A percentile compares a stretch with the other conserved stretches of the same genome.
These are phyloP conservation scores for Gulo gulo DNA, from an alignment of 2,113 vertebrate genomes.

Conservation along the genomic window DNA sequence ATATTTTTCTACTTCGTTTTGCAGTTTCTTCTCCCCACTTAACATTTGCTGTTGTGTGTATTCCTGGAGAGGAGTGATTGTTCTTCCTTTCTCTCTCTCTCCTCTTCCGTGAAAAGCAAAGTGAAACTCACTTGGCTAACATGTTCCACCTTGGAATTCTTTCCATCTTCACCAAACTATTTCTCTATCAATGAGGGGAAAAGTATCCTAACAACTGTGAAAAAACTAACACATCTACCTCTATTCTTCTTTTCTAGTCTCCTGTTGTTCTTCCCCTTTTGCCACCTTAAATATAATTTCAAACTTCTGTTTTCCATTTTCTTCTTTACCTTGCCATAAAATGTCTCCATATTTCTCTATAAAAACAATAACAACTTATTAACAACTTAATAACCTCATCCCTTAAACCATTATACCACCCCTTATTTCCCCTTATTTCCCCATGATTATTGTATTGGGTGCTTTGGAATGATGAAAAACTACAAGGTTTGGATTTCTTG, in stretches of 20 bases:
- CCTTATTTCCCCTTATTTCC: background rate
- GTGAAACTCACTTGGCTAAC: background rate
- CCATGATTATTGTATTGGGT: rapidly evolving
- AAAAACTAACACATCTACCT: background rate
- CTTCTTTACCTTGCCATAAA: background rate
- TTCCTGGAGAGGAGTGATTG: background rate
- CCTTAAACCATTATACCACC: background rate
- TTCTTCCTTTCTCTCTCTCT: background rate
- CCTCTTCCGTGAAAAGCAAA: background rate
- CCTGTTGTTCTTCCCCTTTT: background rate
- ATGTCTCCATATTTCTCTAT: background rate
- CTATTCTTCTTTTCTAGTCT: background rate
- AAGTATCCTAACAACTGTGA: background rate
- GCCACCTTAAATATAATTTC: background rate
- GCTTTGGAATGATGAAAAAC: background rate
- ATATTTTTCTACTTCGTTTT: background rate
- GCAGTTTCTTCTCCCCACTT: background rate
- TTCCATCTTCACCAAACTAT: background rate
- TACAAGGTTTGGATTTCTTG: background rate
- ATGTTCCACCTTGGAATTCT: background rate
- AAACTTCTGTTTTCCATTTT: background rate
- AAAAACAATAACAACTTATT: background rate
- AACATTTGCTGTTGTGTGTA: background rate
- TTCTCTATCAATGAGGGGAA: background rate
- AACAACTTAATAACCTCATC: no score